phyloP scores from a whole-genome alignment of 2,888 invertebrate genomes.

The Pyrochroa serraticornis region DNA sequence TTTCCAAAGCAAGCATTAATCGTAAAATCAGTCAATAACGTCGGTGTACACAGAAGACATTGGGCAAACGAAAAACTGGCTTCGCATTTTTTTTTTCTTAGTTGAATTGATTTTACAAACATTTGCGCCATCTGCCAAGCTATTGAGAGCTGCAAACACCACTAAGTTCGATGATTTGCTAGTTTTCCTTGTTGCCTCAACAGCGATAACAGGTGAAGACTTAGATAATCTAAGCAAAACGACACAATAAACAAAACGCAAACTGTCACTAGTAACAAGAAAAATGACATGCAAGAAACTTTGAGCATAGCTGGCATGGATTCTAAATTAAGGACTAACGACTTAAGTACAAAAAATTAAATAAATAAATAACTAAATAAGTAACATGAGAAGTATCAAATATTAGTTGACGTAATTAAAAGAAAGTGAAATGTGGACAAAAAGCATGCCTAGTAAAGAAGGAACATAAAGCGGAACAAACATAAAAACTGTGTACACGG shows the following conservation, averaged over 20 bases:
- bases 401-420: slow-evolving; percentile 7
- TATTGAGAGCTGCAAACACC: no score
- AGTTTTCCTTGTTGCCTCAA: no score
- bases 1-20: slow-evolving; percentile 59
- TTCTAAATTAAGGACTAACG: background rate
- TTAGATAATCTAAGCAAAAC: no score
- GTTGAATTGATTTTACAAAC: no score
- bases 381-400: background rate
- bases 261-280: no score
- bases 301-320: no score
- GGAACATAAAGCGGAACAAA: slow-evolving; percentile 22
- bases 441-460: slow-evolving; percentile 29
- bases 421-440: slow-evolving; percentile 27
- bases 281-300: no score
- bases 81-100: background rate
- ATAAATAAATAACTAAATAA: slow-evolving; percentile 1
- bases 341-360: background rate
- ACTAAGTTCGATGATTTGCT: no score
- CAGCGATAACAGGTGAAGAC: no score
- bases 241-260: no score
- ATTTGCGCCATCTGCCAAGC: no score
- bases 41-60: slow-evolving; percentile 52
- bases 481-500: slow-evolving; percentile 49
- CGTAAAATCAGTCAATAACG: slow-evolving; percentile 36
- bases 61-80: slow-evolving; percentile 2